These are phyloP conservation scores for Euthynnus affinis DNA, from an alignment of 2,797 vertebrate species.

Conservation along the genomic window DNA sequence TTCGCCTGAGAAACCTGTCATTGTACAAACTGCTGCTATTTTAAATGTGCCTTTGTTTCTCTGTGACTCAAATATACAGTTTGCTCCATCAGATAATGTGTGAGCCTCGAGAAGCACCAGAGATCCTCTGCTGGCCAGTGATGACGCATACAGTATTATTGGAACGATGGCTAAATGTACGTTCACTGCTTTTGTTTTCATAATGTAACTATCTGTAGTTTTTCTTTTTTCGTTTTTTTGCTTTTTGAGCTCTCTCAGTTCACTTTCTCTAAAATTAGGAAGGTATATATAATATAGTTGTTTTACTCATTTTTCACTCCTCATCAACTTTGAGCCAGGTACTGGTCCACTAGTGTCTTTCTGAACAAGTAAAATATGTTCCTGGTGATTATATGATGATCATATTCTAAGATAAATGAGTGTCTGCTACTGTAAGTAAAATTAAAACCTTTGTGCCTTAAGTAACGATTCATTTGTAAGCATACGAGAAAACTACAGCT, in stretches of 20 bases:
- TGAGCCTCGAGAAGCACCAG: neutral
- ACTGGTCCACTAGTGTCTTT: too few relatives aligned
- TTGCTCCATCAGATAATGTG: neutral
- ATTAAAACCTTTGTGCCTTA: too few relatives aligned
- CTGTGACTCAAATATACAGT: neutral
- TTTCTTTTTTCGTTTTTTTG: too few relatives aligned
- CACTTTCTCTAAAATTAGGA: neutral
- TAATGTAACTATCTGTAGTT: neutral
- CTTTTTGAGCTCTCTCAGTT: too few relatives aligned
- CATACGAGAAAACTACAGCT: too few relatives aligned
- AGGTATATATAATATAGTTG: neutral
- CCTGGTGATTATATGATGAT: too few relatives aligned
- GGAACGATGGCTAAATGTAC: neutral
- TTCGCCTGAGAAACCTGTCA: neutral
- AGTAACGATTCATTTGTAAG: too few relatives aligned
- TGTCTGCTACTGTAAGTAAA: too few relatives aligned
- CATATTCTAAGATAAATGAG: too few relatives aligned
- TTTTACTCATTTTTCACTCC: too few relatives aligned
- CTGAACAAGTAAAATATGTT: too few relatives aligned
- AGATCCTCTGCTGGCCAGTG: neutral
- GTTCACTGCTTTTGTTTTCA: neutral
- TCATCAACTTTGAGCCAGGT: too few relatives aligned
- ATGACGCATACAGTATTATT: neutral
- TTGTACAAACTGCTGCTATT: neutral
- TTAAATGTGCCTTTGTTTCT: neutral